Base-by-base conservation (phyloP, 2,888 invertebrate genomes). In the Latrodectus elegans region DNA sequence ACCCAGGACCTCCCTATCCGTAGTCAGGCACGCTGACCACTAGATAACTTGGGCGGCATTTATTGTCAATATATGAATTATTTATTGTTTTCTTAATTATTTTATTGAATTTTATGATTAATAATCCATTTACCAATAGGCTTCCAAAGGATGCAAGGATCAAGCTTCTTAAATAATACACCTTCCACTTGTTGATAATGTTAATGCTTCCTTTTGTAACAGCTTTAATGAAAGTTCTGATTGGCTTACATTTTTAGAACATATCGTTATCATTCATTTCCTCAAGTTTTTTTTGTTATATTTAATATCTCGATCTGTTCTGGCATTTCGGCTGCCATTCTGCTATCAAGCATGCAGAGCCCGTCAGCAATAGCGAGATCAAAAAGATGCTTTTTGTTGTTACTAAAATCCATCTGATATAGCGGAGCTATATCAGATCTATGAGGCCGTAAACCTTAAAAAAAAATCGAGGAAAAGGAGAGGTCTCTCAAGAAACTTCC, bases 71-170 rank as follows among this genome's bases (percentile, higher is more conserved):
- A n/a, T 1, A 22, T 22, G 1, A 22, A 22, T 22, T 22, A 22
- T 22, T 22, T 22, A 22, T 22, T 22, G 1, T 22, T 22, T 22
- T 22, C 22, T 22, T 22, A 22, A 22, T 1, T 22, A 22, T 22
- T 22, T 38, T 38, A 38, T 38, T 38, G 14, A 73, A 73, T 17
- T 73, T 55, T 3, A 52, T 73, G 10, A 73, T 52, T 15, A 73
- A 53, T 52, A 73, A 10, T 17, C 73, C 52, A 22, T 73, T 55
- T 17, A 55, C 55, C 8, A 73, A 22, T 15, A 73, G 51, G 22
- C 73, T 73, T 51, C 73, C 73, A 17, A 73, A 15, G 9, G 73
- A 17, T 10, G 73, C 73, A 22, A 73, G 73, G n/a, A 73, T 73
- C 17, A 73, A 52, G 14, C 73, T 52, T 11, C 73, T 49, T 9